phyloP scores from a whole-genome alignment of 2,113 vertebrate genomes.

The Pomatorhinus ruficollis region DNA sequence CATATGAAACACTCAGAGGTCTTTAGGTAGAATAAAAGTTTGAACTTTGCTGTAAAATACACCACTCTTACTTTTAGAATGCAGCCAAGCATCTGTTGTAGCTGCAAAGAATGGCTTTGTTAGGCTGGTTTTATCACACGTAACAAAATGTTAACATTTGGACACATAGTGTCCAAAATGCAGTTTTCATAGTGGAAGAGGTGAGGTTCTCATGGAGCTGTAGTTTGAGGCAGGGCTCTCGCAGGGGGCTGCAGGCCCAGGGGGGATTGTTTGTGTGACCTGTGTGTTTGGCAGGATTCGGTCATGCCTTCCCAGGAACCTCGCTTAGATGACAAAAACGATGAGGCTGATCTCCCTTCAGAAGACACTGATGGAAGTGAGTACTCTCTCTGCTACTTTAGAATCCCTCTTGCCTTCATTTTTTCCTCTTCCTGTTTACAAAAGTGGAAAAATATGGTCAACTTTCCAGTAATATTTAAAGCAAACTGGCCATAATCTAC shows the following conservation, averaged over 20 bases:
- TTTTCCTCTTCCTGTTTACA: neutral
- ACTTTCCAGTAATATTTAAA: neutral
- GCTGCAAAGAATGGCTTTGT: neutral
- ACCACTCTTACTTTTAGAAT: neutral
- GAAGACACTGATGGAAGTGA: conserved; percentile 89
- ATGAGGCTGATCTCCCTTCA: conserved; percentile 84
- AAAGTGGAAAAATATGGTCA: neutral
- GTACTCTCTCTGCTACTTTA: neutral
- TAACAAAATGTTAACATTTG: neutral
- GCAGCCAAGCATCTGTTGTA: neutral
- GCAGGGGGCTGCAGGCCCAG: neutral
- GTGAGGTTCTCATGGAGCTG: neutral
- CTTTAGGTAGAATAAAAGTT: neutral
- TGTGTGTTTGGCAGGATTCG: conserved; percentile 82
- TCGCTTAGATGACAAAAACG: conserved; percentile 84
- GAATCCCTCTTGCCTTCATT: neutral
- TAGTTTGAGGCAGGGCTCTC: neutral
- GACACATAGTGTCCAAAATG: neutral
- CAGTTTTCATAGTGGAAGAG: neutral
- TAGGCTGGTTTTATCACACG: neutral
- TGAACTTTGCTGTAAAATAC: neutral
- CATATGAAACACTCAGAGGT: neutral
- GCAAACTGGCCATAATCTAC: neutral
- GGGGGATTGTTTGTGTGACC: fast-evolving
- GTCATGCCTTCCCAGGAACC: conserved; percentile 98